These are phyloP conservation scores for Agrilus biguttatus DNA, from an alignment of 2,888 invertebrate genomes.

Conservation along the genomic window DNA sequence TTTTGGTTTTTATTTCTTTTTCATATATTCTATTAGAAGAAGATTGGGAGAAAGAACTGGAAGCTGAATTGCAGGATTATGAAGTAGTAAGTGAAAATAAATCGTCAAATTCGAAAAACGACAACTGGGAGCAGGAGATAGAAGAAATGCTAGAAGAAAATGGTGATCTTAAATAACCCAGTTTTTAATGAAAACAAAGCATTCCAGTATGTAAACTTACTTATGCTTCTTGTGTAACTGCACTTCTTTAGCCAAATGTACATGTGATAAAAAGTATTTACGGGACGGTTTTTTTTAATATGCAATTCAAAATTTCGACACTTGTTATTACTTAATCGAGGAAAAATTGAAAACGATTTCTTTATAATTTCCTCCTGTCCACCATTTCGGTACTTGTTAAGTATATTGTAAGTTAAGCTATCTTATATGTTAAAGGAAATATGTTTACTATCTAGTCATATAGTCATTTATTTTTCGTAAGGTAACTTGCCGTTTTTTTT, in stretches of 20 bases:
- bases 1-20: constrained; percentile 11
- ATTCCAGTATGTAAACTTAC: too few relatives aligned
- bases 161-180: constrained; percentile 24
- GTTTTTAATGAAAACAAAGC: not conserved
- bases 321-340: constrained; percentile 6
- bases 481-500: too few relatives aligned
- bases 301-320: not conserved
- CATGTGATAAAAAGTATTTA: not conserved
- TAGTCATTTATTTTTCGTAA: too few relatives aligned
- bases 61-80: constrained; percentile 88
- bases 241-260: not conserved
- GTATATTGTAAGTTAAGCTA: too few relatives aligned
- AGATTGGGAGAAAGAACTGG: constrained; percentile 93
- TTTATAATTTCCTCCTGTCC: constrained; percentile 3
- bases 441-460: too few relatives aligned
- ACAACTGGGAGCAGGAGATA: constrained; percentile 30
- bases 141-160: constrained; percentile 29
- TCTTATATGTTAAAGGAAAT: too few relatives aligned
- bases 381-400: too few relatives aligned
- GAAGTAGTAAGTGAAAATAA: constrained; percentile 63
- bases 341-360: constrained; percentile 8
- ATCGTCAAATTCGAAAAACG: constrained; percentile 30
- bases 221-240: too few relatives aligned
- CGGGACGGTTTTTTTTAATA: not conserved
- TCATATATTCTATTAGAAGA: constrained; percentile 37